Conservation (phyloP, 1,140 invertebrate species). For the Pseudomyrmex cubaensis region DNA sequence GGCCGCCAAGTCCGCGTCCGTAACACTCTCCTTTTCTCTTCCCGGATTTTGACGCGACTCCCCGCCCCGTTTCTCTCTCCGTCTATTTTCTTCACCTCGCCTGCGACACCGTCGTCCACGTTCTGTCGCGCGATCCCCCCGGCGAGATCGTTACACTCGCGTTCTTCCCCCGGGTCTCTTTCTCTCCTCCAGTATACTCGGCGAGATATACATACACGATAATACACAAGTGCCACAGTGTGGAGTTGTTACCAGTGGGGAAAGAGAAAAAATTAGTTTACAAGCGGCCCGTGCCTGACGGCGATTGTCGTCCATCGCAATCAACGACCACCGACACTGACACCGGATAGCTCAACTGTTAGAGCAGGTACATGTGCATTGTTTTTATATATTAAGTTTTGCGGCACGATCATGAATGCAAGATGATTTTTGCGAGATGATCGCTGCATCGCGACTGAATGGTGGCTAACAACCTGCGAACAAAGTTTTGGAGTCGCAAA, state of each 20-base stretch:
- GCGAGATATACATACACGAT: constrained; percentile 47
- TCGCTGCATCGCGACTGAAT: neutral
- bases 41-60: constrained; percentile 7
- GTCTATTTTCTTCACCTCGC: constrained; percentile 18
- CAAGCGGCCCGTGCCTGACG: constrained; percentile 63
- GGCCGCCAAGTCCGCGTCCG: constrained; percentile 61
- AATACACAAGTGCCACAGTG: constrained; percentile 69
- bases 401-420: constrained; percentile 11
- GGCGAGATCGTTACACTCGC: constrained; percentile 5
- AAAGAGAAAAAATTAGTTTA: constrained; percentile 67
- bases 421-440: neutral
- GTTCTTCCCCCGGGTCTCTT: neutral
- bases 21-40: constrained; percentile 50
- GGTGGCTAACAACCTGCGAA: neutral
- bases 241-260: constrained; percentile 71
- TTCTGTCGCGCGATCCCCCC: constrained; percentile 5
- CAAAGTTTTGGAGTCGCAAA: neutral
- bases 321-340: neutral
- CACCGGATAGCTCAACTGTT: constrained; percentile 46
- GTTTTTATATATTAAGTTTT: constrained; percentile 39
- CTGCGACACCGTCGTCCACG: neutral
- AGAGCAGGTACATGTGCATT: constrained; percentile 61
- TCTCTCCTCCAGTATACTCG: constrained; percentile 7
- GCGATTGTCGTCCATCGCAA: constrained; percentile 56
- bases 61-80: constrained; percentile 12